Conservation (phyloP, 1,140 invertebrate genomes). For the Galleria mellonella region DNA sequence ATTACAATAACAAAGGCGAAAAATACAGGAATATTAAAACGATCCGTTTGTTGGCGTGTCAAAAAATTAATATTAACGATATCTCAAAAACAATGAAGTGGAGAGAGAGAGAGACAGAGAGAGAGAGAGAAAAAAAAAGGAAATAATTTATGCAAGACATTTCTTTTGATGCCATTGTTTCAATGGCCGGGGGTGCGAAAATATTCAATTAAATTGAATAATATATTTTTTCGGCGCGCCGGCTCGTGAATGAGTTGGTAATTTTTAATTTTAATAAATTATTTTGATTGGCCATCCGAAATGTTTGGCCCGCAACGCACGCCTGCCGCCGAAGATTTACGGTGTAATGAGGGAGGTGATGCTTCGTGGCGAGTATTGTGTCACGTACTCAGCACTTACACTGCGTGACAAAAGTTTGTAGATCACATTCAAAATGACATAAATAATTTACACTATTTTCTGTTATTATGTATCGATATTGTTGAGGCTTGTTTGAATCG, state of each 20-base stretch:
- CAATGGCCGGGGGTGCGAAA: conserved; percentile 6
- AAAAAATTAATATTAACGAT: conserved; percentile 32
- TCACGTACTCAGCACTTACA: background rate
- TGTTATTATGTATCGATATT: too few species aligned
- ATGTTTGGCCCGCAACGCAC: background rate
- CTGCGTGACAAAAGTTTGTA: background rate
- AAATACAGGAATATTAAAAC: conserved; percentile 18
- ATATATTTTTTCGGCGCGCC: conserved; percentile 6
- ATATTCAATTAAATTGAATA: conserved; percentile 15
- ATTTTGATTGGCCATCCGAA: conserved; percentile 2
- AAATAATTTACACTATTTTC: too few species aligned
- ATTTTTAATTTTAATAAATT: conserved; percentile 1
- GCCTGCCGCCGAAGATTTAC: background rate
- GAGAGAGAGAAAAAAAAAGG: conserved; percentile 15
- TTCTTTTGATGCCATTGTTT: conserved; percentile 16
- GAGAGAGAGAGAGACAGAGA: too few species aligned
- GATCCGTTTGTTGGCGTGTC: conserved; percentile 18
- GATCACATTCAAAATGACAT: too few species aligned
- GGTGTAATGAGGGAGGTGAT: background rate
- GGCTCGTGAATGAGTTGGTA: conserved; percentile 2
- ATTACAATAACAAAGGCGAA: conserved; percentile 26
- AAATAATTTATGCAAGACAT: conserved; percentile 22
- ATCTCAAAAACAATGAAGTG: conserved; percentile 24
- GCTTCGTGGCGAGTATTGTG: background rate
- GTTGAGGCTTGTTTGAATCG: too few species aligned